Base-by-base conservation (phyloP, 1,140 invertebrate species). In the Coelopa frigida region DNA sequence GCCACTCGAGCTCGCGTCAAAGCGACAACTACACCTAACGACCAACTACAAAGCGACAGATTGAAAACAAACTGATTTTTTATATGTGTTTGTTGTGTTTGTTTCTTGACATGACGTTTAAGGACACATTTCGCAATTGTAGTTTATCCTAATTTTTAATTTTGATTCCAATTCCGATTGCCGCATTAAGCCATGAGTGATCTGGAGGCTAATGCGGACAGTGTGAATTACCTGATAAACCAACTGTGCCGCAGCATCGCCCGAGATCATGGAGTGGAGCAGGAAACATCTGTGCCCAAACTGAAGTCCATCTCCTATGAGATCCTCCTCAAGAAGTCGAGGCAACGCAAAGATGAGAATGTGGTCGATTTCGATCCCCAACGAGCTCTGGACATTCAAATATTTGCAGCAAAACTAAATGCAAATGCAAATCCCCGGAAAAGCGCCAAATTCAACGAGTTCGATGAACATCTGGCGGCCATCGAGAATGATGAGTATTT, bases 301-400 rank as follows among this genome's bases (percentile, higher is more conserved):
- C 20, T 53, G 6, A 51, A 47, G 15, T 33, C 43, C 3, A 33
- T 17, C 11, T 26, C 49, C 8, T 54, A 40, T 47, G 43, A 49
- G 42, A 44, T 52, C 5, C 26, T 54, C n/a, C 26, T 54, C 8
- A 52, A 51, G 14, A 52, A 51, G 40, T 48, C 44, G 24, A 22
- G n/a, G 22, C 17, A 44, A 5, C 11, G 35, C 3, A 6, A 2
- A 15, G 18, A 31, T n/a, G 33, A 32, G 7, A 23, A 33, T 20
- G 39, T 46, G 17, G n/a, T 15, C 3, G 40, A 47, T 29, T 45
- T 46, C 24, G 46, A 51, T 29, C 35, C 47, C 20, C 29, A 47
- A 11, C 27, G 40, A 12, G 53, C 47, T 4, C 23, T 49, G 3
- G 44, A 47, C 26, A 38, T 44, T 27, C 36, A 37, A 2, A 35